These are phyloP conservation scores for Diogma glabrata DNA, from an alignment of 2,888 invertebrate species.

Conservation along the genomic window DNA sequence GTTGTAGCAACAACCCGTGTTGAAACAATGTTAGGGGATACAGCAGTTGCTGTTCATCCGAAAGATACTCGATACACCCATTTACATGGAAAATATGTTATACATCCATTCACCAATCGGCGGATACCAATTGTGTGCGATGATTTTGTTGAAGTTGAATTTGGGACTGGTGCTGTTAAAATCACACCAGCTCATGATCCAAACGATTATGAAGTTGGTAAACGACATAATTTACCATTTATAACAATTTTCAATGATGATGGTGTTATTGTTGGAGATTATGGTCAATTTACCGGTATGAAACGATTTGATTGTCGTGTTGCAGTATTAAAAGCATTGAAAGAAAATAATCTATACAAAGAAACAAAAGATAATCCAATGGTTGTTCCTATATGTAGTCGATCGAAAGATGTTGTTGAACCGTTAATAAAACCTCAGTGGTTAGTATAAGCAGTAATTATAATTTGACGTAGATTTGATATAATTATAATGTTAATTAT, in stretches of 20 bases:
- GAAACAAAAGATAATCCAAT: conserved; percentile 84
- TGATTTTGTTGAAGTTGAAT: conserved; percentile 86
- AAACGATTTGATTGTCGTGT: conserved; percentile 84
- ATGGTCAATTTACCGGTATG: conserved; percentile 71
- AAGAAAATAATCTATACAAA: conserved; percentile 57
- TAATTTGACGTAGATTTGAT: background rate
- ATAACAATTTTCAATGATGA: conserved; percentile 85
- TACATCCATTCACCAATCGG: conserved; percentile 80
- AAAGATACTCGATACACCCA: conserved; percentile 73
- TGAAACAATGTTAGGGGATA: conserved; percentile 97
- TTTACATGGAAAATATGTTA: conserved; percentile 67
- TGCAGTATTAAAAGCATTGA: conserved; percentile 64
- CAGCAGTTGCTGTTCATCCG: conserved; percentile 97
- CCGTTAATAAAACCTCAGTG: conserved; percentile 94
- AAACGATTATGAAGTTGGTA: conserved; percentile 92
- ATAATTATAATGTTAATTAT: conserved; percentile 1
- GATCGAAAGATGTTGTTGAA: conserved; percentile 96
- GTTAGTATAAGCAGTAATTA: too few relatives aligned
- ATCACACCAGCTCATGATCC: conserved; percentile 97
- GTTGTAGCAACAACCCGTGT: conserved; percentile 95
- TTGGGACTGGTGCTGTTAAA: conserved; percentile 98
- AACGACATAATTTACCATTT: conserved; percentile 74
- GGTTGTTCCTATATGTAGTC: conserved; percentile 91
- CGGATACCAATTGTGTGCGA: conserved; percentile 82
- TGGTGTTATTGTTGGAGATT: conserved; percentile 72